Evolutionary conservation across 2,888 invertebrate species (phyloP).

Genomic region (Carcina quercana): DNA sequence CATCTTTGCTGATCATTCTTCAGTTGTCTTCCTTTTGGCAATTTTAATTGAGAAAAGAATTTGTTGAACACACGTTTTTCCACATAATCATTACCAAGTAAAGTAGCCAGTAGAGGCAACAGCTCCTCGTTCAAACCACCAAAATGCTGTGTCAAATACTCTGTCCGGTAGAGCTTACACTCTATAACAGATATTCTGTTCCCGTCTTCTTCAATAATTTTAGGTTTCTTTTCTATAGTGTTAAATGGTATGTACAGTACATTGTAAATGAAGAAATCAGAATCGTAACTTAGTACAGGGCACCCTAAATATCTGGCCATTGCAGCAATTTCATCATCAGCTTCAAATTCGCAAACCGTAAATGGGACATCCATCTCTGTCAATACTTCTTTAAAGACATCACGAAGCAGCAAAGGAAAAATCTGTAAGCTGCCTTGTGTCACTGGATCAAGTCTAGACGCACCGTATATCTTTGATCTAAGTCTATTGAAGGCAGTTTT

Average conservation of each 20-base stretch:
- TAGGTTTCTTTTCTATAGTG: conserved; percentile 73
- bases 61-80: conserved; percentile 77
- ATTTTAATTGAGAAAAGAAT: conserved; percentile 79
- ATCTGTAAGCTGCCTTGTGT: conserved; percentile 71
- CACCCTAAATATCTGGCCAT: conserved; percentile 85
- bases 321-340: conserved; percentile 90
- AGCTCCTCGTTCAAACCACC: conserved; percentile 78
- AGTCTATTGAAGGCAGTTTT: conserved; percentile 77
- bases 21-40: conserved; percentile 68
- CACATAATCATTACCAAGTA: conserved; percentile 94
- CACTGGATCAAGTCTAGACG: conserved; percentile 70
- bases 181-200: conserved; percentile 58
- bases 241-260: conserved; percentile 87
- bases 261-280: conserved; percentile 94
- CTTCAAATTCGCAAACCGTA: conserved; percentile 89
- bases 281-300: conserved; percentile 93
- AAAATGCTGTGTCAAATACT: conserved; percentile 79
- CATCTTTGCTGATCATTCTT: conserved; percentile 78
- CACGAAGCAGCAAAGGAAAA: conserved; percentile 84
- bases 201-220: conserved; percentile 31
- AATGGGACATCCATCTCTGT: conserved; percentile 77
- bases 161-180: conserved; percentile 83
- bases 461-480: conserved; percentile 73
- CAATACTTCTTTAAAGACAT: conserved; percentile 83
- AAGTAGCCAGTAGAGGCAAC: conserved; percentile 85